Evolutionary conservation across 2,888 invertebrate species (phyloP).

Genomic region (Temnothorax unifasciatus): DNA sequence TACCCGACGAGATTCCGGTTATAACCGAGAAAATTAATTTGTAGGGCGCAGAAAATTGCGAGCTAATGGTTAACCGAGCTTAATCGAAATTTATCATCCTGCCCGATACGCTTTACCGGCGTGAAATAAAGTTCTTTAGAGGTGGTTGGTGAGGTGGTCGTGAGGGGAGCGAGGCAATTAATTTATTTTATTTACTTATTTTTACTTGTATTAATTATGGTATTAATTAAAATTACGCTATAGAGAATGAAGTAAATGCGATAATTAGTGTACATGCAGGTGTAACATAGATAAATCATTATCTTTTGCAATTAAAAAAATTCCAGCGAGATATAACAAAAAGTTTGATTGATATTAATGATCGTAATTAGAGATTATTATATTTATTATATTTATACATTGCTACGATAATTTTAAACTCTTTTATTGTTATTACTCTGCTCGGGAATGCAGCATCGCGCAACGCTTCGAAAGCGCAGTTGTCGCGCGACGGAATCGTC

Average conservation of each 20-base stretch:
- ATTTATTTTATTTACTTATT: slow-evolving; percentile 19
- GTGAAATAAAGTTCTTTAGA: slow-evolving; percentile 39
- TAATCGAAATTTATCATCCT: slow-evolving; percentile 46
- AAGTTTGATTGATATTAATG: background rate
- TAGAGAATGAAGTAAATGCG: background rate
- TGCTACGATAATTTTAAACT: background rate
- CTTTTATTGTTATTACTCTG: background rate
- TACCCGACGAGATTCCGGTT: slow-evolving; percentile 38
- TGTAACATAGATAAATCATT: slow-evolving; percentile 8
- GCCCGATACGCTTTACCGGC: slow-evolving; percentile 26
- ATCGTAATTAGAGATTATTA: background rate
- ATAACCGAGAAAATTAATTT: slow-evolving; percentile 50
- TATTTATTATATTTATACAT: background rate
- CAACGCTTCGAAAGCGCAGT: slow-evolving; percentile 32
- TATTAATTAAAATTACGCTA: slow-evolving; percentile 33
- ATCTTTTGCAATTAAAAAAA: background rate
- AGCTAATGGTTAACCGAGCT: slow-evolving; percentile 37
- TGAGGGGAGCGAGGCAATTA: slow-evolving; percentile 4
- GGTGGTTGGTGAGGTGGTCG: background rate
- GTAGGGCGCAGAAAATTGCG: slow-evolving; percentile 34
- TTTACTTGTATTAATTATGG: slow-evolving; percentile 29
- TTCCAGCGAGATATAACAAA: background rate
- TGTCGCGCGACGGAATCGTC: slow-evolving; percentile 42
- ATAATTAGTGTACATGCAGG: background rate
- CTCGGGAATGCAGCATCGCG: background rate